Conservation (phyloP, 2,888 invertebrate genomes). For the Aethes cnicana region DNA sequence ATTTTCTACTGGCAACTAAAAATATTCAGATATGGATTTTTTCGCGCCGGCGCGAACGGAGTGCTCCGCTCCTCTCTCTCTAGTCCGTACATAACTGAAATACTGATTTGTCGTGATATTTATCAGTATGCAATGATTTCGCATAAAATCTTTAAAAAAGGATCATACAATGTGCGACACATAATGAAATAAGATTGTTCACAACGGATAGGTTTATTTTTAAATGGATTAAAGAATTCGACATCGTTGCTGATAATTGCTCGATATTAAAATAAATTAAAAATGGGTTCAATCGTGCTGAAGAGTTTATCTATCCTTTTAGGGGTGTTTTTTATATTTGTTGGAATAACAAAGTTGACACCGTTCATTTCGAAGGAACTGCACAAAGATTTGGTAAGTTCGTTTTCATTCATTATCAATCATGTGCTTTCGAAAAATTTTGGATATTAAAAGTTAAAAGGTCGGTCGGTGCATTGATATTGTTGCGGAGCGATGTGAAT, state of each 20-base stretch:
- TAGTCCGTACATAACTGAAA: constrained; percentile 26
- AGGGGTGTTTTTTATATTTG: constrained; percentile 97
- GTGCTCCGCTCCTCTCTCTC: constrained; percentile 38
- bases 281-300: constrained; percentile 88
- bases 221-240: constrained; percentile 27
- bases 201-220: constrained; percentile 1
- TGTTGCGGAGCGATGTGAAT: constrained; percentile 68
- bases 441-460: constrained; percentile 53
- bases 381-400: constrained; percentile 96
- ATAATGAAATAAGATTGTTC: constrained; percentile 8
- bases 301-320: constrained; percentile 94
- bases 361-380: constrained; percentile 96
- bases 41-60: constrained; percentile 80
- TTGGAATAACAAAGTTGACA: constrained; percentile 95
- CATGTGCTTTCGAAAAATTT: constrained; percentile 32
- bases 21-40: constrained; percentile 63
- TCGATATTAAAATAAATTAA: constrained; percentile 35
- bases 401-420: constrained; percentile 30
- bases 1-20: constrained; percentile 37
- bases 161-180: constrained; percentile 14
- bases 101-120: constrained; percentile 9
- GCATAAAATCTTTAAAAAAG: neutral
- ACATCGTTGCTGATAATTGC: constrained; percentile 30
- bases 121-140: constrained; percentile 17
- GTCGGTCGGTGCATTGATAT: constrained; percentile 69